Percentiles rank a stretch among this genome's conserved stretches.
These are phyloP conservation scores for Heliconius nattereri DNA, from an alignment of 1,140 invertebrate species.

Conservation along the genomic window DNA sequence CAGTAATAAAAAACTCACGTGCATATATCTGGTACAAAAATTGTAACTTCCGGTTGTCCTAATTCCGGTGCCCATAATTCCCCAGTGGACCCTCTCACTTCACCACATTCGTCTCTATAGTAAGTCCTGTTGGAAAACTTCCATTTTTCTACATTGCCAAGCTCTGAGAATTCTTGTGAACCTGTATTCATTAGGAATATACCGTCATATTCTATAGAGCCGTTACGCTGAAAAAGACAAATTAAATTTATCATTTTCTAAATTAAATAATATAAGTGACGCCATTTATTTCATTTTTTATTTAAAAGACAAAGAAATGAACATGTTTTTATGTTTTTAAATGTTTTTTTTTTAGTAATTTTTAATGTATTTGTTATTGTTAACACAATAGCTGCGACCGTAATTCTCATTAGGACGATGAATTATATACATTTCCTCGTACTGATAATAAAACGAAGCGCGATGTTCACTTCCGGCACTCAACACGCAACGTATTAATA, in stretches of 20 bases:
- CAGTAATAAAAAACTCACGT: constrained; percentile 62
- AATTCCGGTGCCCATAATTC: constrained; percentile 88
- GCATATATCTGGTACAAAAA: constrained; percentile 88
- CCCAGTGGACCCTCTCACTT: constrained; percentile 86
- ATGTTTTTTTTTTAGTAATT: too few relatives aligned
- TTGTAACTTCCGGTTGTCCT: constrained; percentile 79
- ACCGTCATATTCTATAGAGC: constrained; percentile 87
- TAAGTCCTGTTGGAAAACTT: constrained; percentile 82
- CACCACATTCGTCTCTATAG: constrained; percentile 83
- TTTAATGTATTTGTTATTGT: too few relatives aligned
- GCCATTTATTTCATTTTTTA: too few relatives aligned
- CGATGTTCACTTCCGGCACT: not conserved
- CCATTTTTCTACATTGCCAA: constrained; percentile 87
- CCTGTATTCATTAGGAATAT: constrained; percentile 89
- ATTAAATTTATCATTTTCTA: not conserved
- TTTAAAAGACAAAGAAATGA: too few relatives aligned
- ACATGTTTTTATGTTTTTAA: too few relatives aligned
- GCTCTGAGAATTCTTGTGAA: constrained; percentile 81
- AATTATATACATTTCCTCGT: too few relatives aligned
- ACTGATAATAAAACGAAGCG: not conserved
- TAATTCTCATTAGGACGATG: too few relatives aligned
- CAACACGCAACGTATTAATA: not conserved
- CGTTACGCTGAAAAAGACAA: constrained; percentile 83
- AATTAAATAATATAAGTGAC: too few relatives aligned
- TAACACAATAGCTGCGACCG: too few relatives aligned